Conservation (phyloP, 2,113 vertebrate species). For the Thalassoma bifasciatum region DNA sequence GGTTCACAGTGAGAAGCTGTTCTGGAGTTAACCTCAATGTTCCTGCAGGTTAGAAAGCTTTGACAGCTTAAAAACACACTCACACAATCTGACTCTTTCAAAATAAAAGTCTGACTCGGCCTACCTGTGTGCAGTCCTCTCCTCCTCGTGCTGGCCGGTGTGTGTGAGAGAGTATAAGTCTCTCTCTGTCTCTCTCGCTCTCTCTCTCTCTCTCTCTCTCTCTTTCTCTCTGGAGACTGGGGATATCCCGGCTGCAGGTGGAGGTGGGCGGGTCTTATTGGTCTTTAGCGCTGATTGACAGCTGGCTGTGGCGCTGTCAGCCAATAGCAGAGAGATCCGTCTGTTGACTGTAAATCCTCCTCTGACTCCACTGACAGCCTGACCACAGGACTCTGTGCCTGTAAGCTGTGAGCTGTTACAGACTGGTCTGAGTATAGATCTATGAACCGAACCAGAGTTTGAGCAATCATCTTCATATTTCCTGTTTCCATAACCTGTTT, state of each 20-base stretch:
- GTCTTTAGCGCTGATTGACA: conserved; percentile 22
- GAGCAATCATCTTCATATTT: too few relatives aligned
- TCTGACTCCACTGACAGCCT: neutral
- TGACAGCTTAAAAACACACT: too few relatives aligned
- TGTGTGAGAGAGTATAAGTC: rapidly evolving
- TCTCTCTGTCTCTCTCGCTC: too few relatives aligned
- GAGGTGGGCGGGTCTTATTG: conserved; percentile 26
- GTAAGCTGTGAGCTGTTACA: too few relatives aligned
- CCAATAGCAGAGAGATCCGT: conserved; percentile 7
- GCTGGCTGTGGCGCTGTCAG: neutral
- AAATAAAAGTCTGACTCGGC: neutral
- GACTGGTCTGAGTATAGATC: too few relatives aligned
- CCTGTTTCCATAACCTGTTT: too few relatives aligned
- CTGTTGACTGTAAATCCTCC: neutral
- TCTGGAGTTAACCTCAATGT: too few relatives aligned
- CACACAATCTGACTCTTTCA: neutral
- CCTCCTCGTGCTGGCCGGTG: neutral
- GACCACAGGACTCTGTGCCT: too few relatives aligned
- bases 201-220: too few relatives aligned
- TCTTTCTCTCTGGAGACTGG: neutral
- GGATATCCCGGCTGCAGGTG: conserved; percentile 20
- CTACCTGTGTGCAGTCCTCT: neutral
- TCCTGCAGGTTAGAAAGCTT: too few relatives aligned
- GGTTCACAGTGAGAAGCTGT: too few relatives aligned
- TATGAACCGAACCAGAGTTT: too few relatives aligned